Conservation (phyloP, 2,888 invertebrate genomes). For the Andrena praecox region DNA sequence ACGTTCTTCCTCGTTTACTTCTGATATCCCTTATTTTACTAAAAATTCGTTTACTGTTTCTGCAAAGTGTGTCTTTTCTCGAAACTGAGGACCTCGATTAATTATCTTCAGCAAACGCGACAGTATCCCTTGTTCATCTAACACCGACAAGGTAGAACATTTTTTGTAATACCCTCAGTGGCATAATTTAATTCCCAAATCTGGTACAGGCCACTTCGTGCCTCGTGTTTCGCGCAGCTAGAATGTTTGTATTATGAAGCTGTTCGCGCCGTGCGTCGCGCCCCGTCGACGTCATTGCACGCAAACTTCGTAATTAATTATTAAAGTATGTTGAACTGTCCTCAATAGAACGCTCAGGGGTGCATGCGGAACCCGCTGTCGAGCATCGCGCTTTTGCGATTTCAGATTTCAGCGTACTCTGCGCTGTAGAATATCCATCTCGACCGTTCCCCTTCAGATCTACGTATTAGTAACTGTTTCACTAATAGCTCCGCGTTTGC, state of each 20-base stretch:
- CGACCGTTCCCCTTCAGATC: neutral
- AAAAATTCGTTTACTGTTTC: too few species aligned
- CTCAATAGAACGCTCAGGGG: neutral
- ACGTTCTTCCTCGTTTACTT: too few species aligned
- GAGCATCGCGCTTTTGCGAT: neutral
- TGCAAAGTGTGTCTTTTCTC: too few species aligned
- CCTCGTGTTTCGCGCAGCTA: neutral
- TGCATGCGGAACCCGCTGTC: neutral
- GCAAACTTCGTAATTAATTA: conserved; percentile 24
- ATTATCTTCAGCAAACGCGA: too few species aligned
- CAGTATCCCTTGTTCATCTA: too few species aligned
- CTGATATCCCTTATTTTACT: too few species aligned
- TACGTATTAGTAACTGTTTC: neutral
- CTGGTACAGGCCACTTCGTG: neutral
- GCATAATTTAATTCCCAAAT: too few species aligned
- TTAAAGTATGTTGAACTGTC: conserved; percentile 8
- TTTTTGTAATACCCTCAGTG: too few species aligned
- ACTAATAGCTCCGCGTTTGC: conserved; percentile 3
- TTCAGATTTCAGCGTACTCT: neutral
- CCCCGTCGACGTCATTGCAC: neutral
- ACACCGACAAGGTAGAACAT: too few species aligned
- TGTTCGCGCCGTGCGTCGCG: neutral
- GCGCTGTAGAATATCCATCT: neutral
- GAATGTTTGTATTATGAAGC: neutral
- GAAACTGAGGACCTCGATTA: too few species aligned